Conservation (phyloP, 2,797 vertebrate species). For the Erethizon dorsatum region DNA sequence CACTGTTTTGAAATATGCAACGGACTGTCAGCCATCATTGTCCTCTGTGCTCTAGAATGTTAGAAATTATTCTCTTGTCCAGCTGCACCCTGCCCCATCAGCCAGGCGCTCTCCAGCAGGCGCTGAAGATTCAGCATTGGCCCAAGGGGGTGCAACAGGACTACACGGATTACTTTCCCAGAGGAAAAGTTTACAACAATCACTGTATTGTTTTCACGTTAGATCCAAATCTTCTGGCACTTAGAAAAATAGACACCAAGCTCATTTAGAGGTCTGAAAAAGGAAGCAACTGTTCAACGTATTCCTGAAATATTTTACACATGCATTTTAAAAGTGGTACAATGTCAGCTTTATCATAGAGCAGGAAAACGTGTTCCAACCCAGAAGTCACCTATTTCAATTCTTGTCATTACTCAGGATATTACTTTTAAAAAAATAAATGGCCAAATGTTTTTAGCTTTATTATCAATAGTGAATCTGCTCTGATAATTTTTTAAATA, state of each 20-base stretch:
- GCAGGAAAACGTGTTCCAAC: not conserved
- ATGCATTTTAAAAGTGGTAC: not conserved
- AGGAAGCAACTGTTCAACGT: not conserved
- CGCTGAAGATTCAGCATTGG: not conserved
- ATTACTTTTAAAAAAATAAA: not conserved
- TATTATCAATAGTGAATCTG: not conserved
- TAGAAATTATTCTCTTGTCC: not conserved
- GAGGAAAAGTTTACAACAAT: slow-evolving; percentile 19
- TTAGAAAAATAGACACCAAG: not conserved
- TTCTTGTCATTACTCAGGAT: slow-evolving; percentile 17
- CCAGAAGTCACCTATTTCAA: not conserved
- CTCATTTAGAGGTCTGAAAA: not conserved
- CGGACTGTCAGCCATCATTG: not conserved
- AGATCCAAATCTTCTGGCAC: not conserved
- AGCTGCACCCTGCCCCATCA: too few species aligned
- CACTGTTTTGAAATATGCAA: not conserved
- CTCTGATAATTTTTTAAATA: not conserved
- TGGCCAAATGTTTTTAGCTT: not conserved
- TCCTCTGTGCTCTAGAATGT: not conserved
- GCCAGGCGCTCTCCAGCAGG: not conserved
- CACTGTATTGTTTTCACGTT: not conserved
- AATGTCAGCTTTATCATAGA: not conserved
- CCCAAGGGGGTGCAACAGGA: accelerated
- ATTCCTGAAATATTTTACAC: slow-evolving; percentile 21
- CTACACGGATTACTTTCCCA: not conserved